phyloP scores from a whole-genome alignment of 92 coral and sea anemone species.

The Meandrina meandrites region DNA sequence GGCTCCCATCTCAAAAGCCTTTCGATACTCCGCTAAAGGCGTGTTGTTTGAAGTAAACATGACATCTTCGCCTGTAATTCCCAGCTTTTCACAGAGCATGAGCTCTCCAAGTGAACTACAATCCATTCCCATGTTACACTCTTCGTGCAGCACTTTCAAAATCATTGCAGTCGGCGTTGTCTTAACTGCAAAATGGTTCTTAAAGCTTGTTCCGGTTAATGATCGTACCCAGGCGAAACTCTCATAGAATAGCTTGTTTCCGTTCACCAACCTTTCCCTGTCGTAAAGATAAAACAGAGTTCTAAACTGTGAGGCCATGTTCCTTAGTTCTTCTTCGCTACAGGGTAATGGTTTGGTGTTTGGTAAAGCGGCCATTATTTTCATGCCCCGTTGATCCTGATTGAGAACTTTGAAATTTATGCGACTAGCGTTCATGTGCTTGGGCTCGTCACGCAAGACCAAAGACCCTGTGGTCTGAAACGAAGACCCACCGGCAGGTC shows the following conservation, averaged over 20 bases:
- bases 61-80: constrained; percentile 24
- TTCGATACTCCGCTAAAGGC: not conserved
- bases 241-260: not conserved
- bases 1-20: constrained; percentile 27
- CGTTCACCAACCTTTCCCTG: not conserved
- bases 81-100: constrained; percentile 20
- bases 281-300: constrained; percentile 23
- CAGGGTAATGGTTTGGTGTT: constrained; percentile 1
- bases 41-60: constrained; percentile 28
- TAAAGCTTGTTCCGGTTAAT: constrained; percentile 17
- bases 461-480: too few species aligned
- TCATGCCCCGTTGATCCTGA: too few species aligned
- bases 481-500: too few species aligned
- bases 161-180: constrained; percentile 18
- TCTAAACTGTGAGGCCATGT: not conserved
- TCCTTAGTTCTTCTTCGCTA: not conserved
- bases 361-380: not conserved
- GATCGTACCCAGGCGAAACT: constrained; percentile 13
- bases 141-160: not conserved
- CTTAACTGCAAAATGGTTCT: constrained; percentile 21
- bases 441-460: too few species aligned
- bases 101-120: constrained; percentile 12
- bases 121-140: constrained; percentile 15
- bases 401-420: too few species aligned
- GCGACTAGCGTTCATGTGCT: too few species aligned